A percentile compares a stretch with the other conserved stretches of the same genome.
These are phyloP conservation scores for Andricus curvator DNA, from an alignment of 2,888 invertebrate species.

Conservation along the genomic window DNA sequence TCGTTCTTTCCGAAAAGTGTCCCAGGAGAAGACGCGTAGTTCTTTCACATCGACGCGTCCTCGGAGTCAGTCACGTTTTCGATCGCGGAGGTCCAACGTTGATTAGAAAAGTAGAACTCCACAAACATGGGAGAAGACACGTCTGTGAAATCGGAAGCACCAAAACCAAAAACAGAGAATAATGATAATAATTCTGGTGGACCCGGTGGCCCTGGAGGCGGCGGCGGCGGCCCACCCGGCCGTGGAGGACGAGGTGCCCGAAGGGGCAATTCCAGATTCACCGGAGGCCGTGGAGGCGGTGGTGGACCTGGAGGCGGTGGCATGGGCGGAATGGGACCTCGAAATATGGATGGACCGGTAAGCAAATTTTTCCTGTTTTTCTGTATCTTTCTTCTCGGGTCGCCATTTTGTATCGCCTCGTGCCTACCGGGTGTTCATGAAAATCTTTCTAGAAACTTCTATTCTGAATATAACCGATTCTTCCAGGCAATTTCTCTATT, in stretches of 20 bases:
- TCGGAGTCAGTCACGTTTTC: not conserved
- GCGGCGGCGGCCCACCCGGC: constrained; percentile 55
- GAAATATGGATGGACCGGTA: constrained; percentile 61
- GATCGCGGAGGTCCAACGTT: not conserved
- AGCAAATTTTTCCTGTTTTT: constrained; percentile 46
- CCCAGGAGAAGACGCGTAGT: not conserved
- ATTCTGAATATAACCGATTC: not conserved
- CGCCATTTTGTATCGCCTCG: constrained; percentile 16
- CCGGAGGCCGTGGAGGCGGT: constrained; percentile 69
- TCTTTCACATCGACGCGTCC: not conserved
- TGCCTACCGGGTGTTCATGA: not conserved
- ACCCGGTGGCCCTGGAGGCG: constrained; percentile 60
- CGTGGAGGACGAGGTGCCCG: constrained; percentile 70
- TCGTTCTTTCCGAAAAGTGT: not conserved
- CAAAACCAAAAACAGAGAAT: constrained; percentile 12
- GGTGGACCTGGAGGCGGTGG: constrained; percentile 56
- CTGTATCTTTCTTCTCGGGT: not conserved
- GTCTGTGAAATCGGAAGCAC: constrained; percentile 14
- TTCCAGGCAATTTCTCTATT: not conserved
- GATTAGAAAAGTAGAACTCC: not conserved
- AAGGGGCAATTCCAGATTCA: constrained; percentile 70
- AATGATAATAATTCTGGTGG: constrained; percentile 42
- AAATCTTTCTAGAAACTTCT: not conserved
- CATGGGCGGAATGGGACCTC: constrained; percentile 46
- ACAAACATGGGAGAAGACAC: constrained; percentile 37